phyloP scores from a whole-genome alignment of 2,888 invertebrate genomes.

The Lasioglossum leucozonium region DNA sequence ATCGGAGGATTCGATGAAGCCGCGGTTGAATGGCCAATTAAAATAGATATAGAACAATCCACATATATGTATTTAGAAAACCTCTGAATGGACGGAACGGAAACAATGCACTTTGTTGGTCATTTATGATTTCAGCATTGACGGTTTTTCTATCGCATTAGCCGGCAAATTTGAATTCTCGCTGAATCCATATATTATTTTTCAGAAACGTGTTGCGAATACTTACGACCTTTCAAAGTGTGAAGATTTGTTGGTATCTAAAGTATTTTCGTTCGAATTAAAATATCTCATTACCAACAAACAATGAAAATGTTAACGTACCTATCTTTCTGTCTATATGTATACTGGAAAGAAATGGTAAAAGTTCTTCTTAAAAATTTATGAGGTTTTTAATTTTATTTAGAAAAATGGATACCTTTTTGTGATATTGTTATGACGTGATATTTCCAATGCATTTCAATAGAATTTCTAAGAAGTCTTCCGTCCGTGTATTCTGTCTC shows the following conservation, averaged over 20 bases:
- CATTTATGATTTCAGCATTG: neutral
- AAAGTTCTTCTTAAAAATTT: too few species aligned
- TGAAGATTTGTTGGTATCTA: neutral
- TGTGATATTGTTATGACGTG: neutral
- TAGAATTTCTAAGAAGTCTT: constrained; percentile 29
- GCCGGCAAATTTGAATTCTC: neutral
- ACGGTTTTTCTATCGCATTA: neutral
- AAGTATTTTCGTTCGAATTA: neutral
- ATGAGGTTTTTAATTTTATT: too few species aligned
- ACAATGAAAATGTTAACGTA: too few species aligned
- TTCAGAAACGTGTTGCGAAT: neutral
- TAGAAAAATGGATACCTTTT: neutral
- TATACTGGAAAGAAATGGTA: too few species aligned
- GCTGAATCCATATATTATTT: neutral
- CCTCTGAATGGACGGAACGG: neutral
- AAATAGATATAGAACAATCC: constrained; percentile 29
- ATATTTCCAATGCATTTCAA: neutral
- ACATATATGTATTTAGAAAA: constrained; percentile 10
- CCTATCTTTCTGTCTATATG: too few species aligned
- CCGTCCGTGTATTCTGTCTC: constrained; percentile 29
- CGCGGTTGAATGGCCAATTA: constrained; percentile 47
- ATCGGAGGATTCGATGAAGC: constrained; percentile 30
- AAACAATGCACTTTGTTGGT: neutral
- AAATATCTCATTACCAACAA: neutral
- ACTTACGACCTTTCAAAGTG: neutral